Evolutionary conservation across 2,113 vertebrate species (phyloP), one percentile per base, ranked within the genome.

Genomic region (Porphyrio hochstetteri): DNA sequence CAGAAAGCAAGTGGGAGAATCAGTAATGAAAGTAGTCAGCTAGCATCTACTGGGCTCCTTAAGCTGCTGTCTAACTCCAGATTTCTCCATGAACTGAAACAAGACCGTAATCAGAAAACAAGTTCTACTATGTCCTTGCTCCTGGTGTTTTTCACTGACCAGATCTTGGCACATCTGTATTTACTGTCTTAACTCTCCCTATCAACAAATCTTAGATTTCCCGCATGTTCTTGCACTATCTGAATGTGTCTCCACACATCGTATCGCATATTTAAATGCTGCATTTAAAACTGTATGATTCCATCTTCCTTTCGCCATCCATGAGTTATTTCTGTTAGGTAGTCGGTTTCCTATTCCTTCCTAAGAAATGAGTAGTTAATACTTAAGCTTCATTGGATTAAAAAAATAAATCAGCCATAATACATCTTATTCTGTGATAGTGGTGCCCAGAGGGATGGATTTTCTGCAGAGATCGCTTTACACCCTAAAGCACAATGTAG

Each of bases 381-480:
- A 69, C 84, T 90, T 96, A 46, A 93, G 33, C 80, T 88, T 94
- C 90, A 90, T 75, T 94, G 79, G 85, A 92, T 93, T 96, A 93
- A 88, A 94, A 93, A 88, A 81, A 83, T 77, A 78, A 94, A 90
- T 75, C 79, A 35, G 29, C 90, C 10, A 0, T 92, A 83, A 74
- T 74, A 72, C 71, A 63, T 90, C 78, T 95, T 82, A 72, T 46
- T 96, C 25, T 0, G 0, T 71, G 88, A 63, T 55, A 80, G 82
- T n/a, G 55, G 82, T 81, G 79, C 82, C 90, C 16, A 0, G 25
- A 56, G 78, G 92, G 95, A 90, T 81, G 92, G 94, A 94, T 97
- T 96, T 96, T 88, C 85, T 81, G 79, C 86, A 93, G 64, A 68
- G 85, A 95, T 95, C 64, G 3, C 82, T 96, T 97, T 93, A 93